phyloP scores from a whole-genome alignment of 2,797 vertebrate species.

The Micrastur ruficollis region DNA sequence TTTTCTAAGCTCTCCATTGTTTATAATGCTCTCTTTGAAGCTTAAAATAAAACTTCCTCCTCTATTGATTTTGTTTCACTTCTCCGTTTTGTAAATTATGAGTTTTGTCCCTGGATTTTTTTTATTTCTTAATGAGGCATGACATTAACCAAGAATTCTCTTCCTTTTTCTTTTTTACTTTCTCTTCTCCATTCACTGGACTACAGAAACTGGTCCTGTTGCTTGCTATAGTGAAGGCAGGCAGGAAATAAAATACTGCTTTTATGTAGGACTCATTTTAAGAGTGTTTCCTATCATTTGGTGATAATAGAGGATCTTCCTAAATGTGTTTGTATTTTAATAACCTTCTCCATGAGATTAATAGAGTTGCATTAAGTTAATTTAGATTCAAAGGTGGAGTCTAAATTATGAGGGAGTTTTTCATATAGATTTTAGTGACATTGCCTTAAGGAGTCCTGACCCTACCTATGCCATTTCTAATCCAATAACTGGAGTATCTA shows the following conservation, averaged over 20 bases:
- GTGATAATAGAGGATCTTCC: not conserved
- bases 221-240: not conserved
- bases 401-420: not conserved
- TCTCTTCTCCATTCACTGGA: not conserved
- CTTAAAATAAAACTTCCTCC: constrained; percentile 69
- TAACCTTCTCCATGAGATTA: not conserved
- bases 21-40: constrained; percentile 60
- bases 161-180: constrained; percentile 7
- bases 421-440: not conserved
- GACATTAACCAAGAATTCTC: not conserved
- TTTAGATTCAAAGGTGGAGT: not conserved
- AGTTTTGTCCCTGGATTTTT: constrained; percentile 33
- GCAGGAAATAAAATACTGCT: not conserved
- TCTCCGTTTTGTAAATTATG: constrained; percentile 51
- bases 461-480: not conserved
- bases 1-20: constrained; percentile 65
- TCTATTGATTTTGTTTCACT: constrained; percentile 64
- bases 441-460: not conserved
- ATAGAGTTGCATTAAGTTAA: not conserved
- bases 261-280: not conserved
- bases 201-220: not conserved
- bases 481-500: not conserved
- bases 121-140: not conserved
- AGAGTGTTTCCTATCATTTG: not conserved
- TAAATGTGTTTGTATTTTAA: not conserved